A percentile compares a stretch with the other conserved stretches of the same genome.
phyloP scores from a whole-genome alignment of 2,113 vertebrate species.

The Phrynocephalus versicolor region DNA sequence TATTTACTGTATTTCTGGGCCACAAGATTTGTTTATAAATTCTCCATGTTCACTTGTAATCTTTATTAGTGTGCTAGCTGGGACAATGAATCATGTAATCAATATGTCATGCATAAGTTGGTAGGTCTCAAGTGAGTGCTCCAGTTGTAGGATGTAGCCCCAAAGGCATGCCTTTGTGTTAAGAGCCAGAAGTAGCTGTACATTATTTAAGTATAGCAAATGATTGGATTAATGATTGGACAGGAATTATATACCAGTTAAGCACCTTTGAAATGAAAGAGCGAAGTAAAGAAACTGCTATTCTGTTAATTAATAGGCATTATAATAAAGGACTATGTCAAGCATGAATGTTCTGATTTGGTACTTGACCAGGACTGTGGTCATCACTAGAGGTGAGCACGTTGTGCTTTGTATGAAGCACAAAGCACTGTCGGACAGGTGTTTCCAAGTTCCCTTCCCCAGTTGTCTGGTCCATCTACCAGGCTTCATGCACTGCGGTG shows the following conservation, averaged over 20 bases:
- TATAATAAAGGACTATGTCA: too few relatives aligned
- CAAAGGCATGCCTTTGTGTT: slow-evolving; percentile 46
- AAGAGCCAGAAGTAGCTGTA: slow-evolving; percentile 54
- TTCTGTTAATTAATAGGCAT: too few relatives aligned
- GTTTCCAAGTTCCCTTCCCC: too few relatives aligned
- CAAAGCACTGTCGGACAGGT: too few relatives aligned
- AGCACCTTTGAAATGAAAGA: slow-evolving; percentile 24
- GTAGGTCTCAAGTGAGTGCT: slow-evolving; percentile 21
- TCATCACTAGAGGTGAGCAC: too few relatives aligned
- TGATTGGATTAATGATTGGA: slow-evolving; percentile 15
- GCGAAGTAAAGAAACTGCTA: slow-evolving; percentile 7
- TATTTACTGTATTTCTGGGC: background rate
- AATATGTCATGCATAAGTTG: slow-evolving; percentile 21
- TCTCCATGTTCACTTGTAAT: background rate
- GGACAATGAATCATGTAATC: slow-evolving; percentile 5
- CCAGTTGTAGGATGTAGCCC: slow-evolving; percentile 45
- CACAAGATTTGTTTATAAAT: slow-evolving; percentile 1
- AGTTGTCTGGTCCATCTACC: too few relatives aligned
- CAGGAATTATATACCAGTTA: background rate
- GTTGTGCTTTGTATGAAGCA: too few relatives aligned
- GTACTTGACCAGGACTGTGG: too few relatives aligned
- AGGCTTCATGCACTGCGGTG: too few relatives aligned
- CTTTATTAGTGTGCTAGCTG: background rate
- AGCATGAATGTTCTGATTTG: too few relatives aligned
- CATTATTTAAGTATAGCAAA: slow-evolving; percentile 33